These are phyloP conservation scores for Trichogramma dendrolimi DNA, from an alignment of 2,888 invertebrate genomes.

Conservation along the genomic window DNA sequence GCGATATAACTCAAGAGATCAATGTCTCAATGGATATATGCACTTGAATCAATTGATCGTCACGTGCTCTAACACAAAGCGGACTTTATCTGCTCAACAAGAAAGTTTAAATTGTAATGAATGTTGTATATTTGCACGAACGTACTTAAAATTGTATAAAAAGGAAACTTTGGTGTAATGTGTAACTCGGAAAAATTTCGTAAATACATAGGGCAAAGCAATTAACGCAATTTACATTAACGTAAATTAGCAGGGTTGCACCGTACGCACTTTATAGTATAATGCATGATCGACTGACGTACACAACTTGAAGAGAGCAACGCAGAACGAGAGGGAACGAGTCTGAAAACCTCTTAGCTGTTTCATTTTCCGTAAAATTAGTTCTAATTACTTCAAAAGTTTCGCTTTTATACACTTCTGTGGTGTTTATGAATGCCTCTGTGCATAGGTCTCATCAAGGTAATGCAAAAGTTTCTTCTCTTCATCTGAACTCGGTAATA, in stretches of 20 bases:
- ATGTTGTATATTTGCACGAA: too few species aligned
- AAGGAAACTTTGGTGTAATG: too few species aligned
- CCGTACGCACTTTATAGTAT: too few species aligned
- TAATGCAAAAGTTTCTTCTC: slow-evolving; percentile 18
- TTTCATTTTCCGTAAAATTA: slow-evolving; percentile 11
- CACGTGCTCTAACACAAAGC: not conserved
- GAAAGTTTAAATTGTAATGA: not conserved
- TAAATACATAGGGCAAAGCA: too few species aligned
- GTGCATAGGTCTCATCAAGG: not conserved
- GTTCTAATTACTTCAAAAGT: slow-evolving; percentile 17
- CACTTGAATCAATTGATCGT: not conserved
- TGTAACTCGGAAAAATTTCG: too few species aligned
- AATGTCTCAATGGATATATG: not conserved
- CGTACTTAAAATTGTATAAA: too few species aligned
- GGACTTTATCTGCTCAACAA: not conserved
- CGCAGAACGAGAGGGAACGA: too few species aligned
- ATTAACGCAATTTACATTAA: too few species aligned
- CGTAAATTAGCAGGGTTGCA: too few species aligned
- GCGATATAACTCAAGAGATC: not conserved
- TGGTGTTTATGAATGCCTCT: slow-evolving; percentile 3
- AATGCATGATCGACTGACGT: too few species aligned
- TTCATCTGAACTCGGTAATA: slow-evolving; percentile 11
- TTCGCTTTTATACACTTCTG: slow-evolving; percentile 1
- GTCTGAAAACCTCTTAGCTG: not conserved
- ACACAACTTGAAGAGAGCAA: too few species aligned